A percentile compares a stretch with the other conserved stretches of the same genome.
These are phyloP conservation scores for Aphelenchoides avenae DNA, from an alignment of 1,140 invertebrate species.

Conservation along the genomic window DNA sequence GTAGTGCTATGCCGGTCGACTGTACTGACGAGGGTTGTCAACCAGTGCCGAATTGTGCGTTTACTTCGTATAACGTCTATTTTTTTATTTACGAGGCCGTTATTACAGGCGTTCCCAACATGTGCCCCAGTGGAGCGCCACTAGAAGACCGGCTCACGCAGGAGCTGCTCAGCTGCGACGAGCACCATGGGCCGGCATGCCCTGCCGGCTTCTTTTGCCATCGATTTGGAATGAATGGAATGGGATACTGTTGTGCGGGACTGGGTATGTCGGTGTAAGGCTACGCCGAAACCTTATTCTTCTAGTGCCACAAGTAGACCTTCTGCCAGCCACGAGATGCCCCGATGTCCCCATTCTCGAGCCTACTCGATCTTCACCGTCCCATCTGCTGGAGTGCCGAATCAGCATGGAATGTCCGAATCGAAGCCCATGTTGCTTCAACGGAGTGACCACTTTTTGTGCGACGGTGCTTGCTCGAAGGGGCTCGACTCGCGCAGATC, in stretches of 20 bases:
- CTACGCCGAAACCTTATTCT: constrained; percentile 6
- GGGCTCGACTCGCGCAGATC: not conserved
- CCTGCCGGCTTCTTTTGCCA: constrained; percentile 43
- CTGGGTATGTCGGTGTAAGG: constrained; percentile 14
- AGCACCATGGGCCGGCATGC: constrained; percentile 11
- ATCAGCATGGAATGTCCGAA: constrained; percentile 23
- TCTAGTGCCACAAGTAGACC: constrained; percentile 9
- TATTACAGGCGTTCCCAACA: constrained; percentile 41
- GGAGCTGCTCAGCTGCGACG: constrained; percentile 20
- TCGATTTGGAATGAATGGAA: constrained; percentile 27
- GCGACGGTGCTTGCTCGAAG: too few species aligned
- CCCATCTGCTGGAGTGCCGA: not conserved
- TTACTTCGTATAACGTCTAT: not conserved
- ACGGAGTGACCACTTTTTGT: constrained; percentile 43
- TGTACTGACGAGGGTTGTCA: constrained; percentile 33
- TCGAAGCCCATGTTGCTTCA: constrained; percentile 40
- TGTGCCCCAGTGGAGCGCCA: constrained; percentile 38
- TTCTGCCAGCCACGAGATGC: constrained; percentile 16
- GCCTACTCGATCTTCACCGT: not conserved
- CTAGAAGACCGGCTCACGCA: constrained; percentile 20
- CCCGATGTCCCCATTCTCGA: constrained; percentile 16
- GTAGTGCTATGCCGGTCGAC: constrained; percentile 20
- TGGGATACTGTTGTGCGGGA: constrained; percentile 40
- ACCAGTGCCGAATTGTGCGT: constrained; percentile 40
- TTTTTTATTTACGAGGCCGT: not conserved